Base-by-base conservation (phyloP, 2,797 vertebrate species). In the Falco columbarius region DNA sequence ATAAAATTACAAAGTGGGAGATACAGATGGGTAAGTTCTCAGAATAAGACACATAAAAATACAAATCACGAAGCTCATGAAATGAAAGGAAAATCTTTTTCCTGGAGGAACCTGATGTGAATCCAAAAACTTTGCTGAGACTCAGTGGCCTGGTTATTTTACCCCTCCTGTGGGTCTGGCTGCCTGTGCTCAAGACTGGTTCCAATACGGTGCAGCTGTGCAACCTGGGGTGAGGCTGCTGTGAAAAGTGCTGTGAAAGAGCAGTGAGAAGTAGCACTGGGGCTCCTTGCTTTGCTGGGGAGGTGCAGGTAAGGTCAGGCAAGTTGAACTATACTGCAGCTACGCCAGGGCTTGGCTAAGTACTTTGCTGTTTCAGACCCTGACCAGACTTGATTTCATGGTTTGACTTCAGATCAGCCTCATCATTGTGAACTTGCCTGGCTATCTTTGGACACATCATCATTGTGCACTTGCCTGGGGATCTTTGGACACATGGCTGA, bases 201-300 rank as follows among this genome's bases (percentile, higher is more conserved):
- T 80, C 55, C 32, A 42, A 26, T 8, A 38, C 0, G 0, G 40
- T 26, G 27, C 20, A n/a, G 32, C 32, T 44, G 40, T 11, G 19
- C 14, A 59, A 27, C 27, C 23, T 46, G 32, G n/a, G 46, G 44
- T n/a, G 22, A 58, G 3, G 7, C 7, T 83, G 46, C 16, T 49
- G 20, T 3, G 7, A 47, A 36, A 67, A 21, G n/a, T 12, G n/a
- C 15, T n/a, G 4, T 27, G 54, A 24, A 89, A 10, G 10, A 58
- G 26, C 4, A 6, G 32, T 3, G 2, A 54, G 75, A 74, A 54
- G 34, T 10, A 29, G 4, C 17, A 29, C 10, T 14, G 26, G 10
- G 13, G 9, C 7, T 93, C 18, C 34, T 51, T 71, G 34, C 5
- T 51, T 47, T 67, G 23, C 52, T 32, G 42, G 18, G 38, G 21